Conservation (phyloP, 2,113 vertebrate genomes). For the Marcusenius ussheri region DNA sequence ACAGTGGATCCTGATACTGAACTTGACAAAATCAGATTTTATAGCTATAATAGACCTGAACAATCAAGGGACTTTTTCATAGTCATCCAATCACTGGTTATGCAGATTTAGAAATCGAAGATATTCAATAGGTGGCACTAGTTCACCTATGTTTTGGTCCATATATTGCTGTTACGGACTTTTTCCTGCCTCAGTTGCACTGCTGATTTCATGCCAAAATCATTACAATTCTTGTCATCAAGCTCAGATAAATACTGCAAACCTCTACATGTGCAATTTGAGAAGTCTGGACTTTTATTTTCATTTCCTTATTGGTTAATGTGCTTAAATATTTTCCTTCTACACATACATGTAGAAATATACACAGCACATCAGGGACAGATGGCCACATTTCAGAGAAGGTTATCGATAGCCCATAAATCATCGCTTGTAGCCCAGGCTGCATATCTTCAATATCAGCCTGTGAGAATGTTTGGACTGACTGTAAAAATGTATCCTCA, state of each 20-base stretch:
- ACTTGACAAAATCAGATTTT: not conserved
- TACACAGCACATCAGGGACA: slow-evolving; percentile 3
- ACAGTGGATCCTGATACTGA: not conserved
- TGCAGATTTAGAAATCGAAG: not conserved
- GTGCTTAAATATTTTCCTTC: slow-evolving; percentile 13
- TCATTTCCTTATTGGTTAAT: slow-evolving; percentile 13
- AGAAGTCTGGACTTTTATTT: slow-evolving; percentile 1
- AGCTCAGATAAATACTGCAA: slow-evolving; percentile 3
- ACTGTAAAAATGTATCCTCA: slow-evolving; percentile 50
- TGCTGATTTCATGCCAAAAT: not conserved
- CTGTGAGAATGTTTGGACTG: slow-evolving; percentile 44
- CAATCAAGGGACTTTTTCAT: not conserved
- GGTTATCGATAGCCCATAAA: slow-evolving; percentile 3
- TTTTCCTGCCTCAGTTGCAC: not conserved
- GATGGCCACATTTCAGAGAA: not conserved
- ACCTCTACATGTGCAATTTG: slow-evolving; percentile 1
- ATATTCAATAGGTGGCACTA: slow-evolving; percentile 23
- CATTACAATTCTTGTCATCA: slow-evolving; percentile 12
- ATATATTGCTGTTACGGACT: not conserved
- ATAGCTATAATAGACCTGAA: not conserved
- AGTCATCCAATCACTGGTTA: not conserved
- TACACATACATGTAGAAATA: slow-evolving; percentile 10
- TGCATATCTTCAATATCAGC: slow-evolving; percentile 40
- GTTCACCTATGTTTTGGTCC: not conserved
- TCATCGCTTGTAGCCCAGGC: slow-evolving; percentile 33